A percentile compares a stretch with the other conserved stretches of the same genome.
Evolutionary conservation across 2,888 invertebrate genomes (phyloP).

Genomic region (Drosophila kambysellisi): DNA sequence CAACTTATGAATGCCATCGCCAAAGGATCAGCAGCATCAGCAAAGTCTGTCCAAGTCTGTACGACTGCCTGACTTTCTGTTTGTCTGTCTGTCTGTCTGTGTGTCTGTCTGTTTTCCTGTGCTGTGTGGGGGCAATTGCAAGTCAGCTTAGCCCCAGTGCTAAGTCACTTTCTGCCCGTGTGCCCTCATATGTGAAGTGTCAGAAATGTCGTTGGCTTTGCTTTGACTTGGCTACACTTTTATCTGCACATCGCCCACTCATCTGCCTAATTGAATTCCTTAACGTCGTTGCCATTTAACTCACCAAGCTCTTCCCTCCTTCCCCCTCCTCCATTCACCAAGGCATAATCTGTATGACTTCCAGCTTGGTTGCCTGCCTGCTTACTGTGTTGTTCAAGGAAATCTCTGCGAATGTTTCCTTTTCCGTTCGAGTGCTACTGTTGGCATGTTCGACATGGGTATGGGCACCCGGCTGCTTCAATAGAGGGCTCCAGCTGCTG

Average conservation of each 20-base stretch:
- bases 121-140: slow-evolving; percentile 31
- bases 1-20: slow-evolving; percentile 54
- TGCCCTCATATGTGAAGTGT: slow-evolving; percentile 72
- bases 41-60: slow-evolving; percentile 16
- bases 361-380: neutral
- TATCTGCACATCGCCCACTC: slow-evolving; percentile 66
- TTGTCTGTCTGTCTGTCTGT: neutral
- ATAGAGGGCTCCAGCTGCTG: slow-evolving; percentile 32
- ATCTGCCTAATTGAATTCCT: slow-evolving; percentile 80
- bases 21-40: slow-evolving; percentile 71
- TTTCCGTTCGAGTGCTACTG: slow-evolving; percentile 69
- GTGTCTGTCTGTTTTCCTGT: neutral
- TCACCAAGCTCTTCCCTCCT: neutral
- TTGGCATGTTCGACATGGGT: slow-evolving; percentile 62
- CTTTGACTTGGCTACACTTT: slow-evolving; percentile 75
- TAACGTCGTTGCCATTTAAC: slow-evolving; percentile 43
- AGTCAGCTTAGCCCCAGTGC: slow-evolving; percentile 55
- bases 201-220: slow-evolving; percentile 68
- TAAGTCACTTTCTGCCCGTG: slow-evolving; percentile 65
- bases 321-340: too few relatives aligned
- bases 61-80: neutral
- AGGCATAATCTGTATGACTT: neutral
- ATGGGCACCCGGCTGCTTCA: slow-evolving; percentile 36
- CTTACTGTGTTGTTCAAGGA: slow-evolving; percentile 58
- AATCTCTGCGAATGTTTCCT: slow-evolving; percentile 74